phyloP scores from a whole-genome alignment of 2,797 vertebrate genomes.

The Oophaga sylvatica region DNA sequence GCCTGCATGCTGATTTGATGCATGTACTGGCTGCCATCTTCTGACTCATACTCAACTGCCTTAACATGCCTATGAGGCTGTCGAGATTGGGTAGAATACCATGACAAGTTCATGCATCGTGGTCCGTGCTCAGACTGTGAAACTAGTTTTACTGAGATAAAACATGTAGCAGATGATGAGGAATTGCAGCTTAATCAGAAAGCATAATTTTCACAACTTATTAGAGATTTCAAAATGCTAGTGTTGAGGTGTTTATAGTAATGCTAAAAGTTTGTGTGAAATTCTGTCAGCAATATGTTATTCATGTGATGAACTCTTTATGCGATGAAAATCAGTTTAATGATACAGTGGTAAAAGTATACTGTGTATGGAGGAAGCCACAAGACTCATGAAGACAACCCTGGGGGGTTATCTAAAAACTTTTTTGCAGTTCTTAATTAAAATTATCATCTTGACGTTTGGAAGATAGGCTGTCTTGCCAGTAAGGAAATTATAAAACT shows the following conservation, averaged over 20 bases:
- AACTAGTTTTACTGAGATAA: not conserved
- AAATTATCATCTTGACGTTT: slow-evolving; percentile 34
- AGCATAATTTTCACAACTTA: not conserved
- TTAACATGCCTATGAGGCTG: too few species aligned
- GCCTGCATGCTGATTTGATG: too few species aligned
- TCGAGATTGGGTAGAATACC: too few species aligned
- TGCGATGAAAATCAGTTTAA: not conserved
- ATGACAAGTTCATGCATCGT: too few species aligned
- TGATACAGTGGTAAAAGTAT: not conserved
- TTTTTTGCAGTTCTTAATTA: slow-evolving; percentile 41
- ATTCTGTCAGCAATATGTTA: not conserved
- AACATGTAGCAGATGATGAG: not conserved
- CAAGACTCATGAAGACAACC: slow-evolving; percentile 4
- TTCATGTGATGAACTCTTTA: not conserved
- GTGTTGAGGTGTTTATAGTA: not conserved
- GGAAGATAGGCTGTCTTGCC: slow-evolving; percentile 9
- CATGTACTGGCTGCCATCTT: too few species aligned
- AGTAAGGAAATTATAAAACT: slow-evolving; percentile 30
- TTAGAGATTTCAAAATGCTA: not conserved
- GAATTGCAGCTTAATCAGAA: not conserved
- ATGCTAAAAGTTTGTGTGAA: not conserved
- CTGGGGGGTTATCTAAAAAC: slow-evolving; percentile 29
- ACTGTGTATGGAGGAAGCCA: not conserved
- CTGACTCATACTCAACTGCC: too few species aligned
- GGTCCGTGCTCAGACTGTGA: too few species aligned